Percentiles rank a stretch among this genome's conserved stretches.
Conservation (phyloP, 2,888 invertebrate genomes). For the Amblyteles armatorius region DNA sequence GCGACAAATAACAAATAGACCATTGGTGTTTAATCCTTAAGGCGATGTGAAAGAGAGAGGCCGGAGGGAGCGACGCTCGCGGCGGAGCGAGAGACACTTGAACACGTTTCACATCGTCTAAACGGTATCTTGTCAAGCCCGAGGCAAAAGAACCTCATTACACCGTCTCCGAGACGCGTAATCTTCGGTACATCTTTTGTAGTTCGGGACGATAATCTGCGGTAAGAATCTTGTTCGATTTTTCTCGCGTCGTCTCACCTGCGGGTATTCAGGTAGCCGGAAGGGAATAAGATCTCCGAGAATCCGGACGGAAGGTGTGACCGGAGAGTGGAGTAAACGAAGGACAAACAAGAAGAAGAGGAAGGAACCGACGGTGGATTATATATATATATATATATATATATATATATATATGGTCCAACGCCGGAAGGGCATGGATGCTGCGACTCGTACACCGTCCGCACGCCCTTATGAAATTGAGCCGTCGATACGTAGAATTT, state of each 20-base stretch:
- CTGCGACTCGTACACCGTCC: no score
- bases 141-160: slow-evolving; percentile 2
- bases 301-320: slow-evolving; percentile 71
- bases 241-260: slow-evolving; percentile 52
- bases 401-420: no score
- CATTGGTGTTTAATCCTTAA: background rate
- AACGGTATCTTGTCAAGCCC: background rate
- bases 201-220: slow-evolving; percentile 14
- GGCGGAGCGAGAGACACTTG: no score
- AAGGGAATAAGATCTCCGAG: slow-evolving; percentile 35
- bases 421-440: no score
- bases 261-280: slow-evolving; percentile 33
- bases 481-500: slow-evolving; percentile 43
- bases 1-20: slow-evolving; percentile 20
- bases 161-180: background rate
- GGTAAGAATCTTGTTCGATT: slow-evolving; percentile 38
- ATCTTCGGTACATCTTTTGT: slow-evolving; percentile 1
- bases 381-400: background rate
- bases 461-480: no score
- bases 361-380: background rate
- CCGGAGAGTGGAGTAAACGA: slow-evolving; percentile 69
- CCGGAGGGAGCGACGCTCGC: no score
- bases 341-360: slow-evolving; percentile 8
- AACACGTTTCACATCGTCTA: no score
- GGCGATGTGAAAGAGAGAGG: no score